Base-by-base conservation (phyloP, 37 sponge, comb jelly and placozoan species). In the Beroe forskalii region DNA sequence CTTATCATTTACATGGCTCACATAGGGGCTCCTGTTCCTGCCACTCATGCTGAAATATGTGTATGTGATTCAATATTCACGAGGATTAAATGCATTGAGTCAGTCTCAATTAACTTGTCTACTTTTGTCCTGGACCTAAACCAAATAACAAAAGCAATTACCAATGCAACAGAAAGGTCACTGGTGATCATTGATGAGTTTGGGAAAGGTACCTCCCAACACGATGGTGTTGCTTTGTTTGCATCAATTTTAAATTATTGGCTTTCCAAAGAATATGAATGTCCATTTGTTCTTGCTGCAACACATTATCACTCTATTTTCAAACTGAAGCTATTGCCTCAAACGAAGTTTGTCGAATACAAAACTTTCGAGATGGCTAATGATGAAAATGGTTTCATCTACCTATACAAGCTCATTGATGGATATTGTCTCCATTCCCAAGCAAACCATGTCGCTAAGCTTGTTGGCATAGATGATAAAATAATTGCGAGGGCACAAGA, bases 1-100 rank as follows among this genome's bases (percentile, higher is more conserved):
- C 91, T 98, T 62, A 96, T 98, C 42, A 95, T 95, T 44, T 98
- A 94, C 89, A 83, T 98, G 90, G 99, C 96, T 12, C 99, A 98
- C 89, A 93, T 98, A 63, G 99, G 99, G 9, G 92, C 96, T 60
- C 95, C 95, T 91, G 96, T 98, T 20, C 99, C 99, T 17, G 99
- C 99, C 20, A 93, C 94, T 32, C 62, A 62, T 30, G 99, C 96
- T 40, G 90, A 90, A 60, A 93, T 98, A 62, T 95, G 99, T 32
- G 24, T 96, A 63, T 55, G 94, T 93, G 99, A 98, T 62, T 66
- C 69, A 31, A 95, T 98, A 22, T 98, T 95, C 92, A 98, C 97
- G 3, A 66, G 99, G 0, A 94, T 98, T 32, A 95, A 94, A 41
- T 94, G 95, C 25, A 67, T 93, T 19, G 99, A 98, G 69, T 93